Conservation (phyloP, 1,140 invertebrate species). For the Aphelenchoides fujianensis region DNA sequence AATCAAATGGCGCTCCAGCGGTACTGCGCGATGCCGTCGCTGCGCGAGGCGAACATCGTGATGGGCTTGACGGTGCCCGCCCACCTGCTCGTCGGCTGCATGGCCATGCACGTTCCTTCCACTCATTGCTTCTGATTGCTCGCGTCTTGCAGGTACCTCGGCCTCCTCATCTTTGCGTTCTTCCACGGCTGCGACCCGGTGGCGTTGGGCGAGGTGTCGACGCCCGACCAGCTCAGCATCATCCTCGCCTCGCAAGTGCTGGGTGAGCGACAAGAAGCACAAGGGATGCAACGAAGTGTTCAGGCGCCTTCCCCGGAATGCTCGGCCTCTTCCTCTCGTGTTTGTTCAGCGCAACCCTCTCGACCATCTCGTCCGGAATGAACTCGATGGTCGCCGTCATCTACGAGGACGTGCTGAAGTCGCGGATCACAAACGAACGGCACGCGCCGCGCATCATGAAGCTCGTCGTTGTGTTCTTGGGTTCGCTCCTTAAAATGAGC, state of each 20-base stretch:
- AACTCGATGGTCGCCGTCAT: slow-evolving; percentile 52
- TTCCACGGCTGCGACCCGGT: slow-evolving; percentile 54
- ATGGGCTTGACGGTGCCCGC: slow-evolving; percentile 25
- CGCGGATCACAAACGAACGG: slow-evolving; percentile 32
- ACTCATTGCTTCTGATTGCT: too few species aligned
- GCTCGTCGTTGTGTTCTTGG: slow-evolving; percentile 37
- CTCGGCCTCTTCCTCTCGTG: slow-evolving; percentile 50
- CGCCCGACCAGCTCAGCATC: slow-evolving; percentile 49
- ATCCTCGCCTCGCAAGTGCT: slow-evolving; percentile 46
- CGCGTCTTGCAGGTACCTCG: slow-evolving; percentile 43
- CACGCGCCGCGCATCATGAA: slow-evolving; percentile 20
- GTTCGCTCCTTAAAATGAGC: too few species aligned
- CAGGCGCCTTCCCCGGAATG: slow-evolving; percentile 47
- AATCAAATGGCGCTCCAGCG: slow-evolving; percentile 56
- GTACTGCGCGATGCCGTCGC: slow-evolving; percentile 46
- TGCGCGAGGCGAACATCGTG: slow-evolving; percentile 37
- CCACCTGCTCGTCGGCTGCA: slow-evolving; percentile 8
- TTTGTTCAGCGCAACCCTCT: slow-evolving; percentile 47
- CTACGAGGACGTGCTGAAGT: slow-evolving; percentile 50
- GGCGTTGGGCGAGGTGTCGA: slow-evolving; percentile 42
- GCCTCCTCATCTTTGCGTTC: slow-evolving; percentile 50
- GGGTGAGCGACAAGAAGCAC: slow-evolving; percentile 28
- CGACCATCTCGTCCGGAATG: slow-evolving; percentile 49
- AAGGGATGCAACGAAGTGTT: neutral
- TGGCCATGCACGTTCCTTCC: neutral